Base-by-base conservation (phyloP, 2,797 vertebrate species). In the Bradypodion pumilum region DNA sequence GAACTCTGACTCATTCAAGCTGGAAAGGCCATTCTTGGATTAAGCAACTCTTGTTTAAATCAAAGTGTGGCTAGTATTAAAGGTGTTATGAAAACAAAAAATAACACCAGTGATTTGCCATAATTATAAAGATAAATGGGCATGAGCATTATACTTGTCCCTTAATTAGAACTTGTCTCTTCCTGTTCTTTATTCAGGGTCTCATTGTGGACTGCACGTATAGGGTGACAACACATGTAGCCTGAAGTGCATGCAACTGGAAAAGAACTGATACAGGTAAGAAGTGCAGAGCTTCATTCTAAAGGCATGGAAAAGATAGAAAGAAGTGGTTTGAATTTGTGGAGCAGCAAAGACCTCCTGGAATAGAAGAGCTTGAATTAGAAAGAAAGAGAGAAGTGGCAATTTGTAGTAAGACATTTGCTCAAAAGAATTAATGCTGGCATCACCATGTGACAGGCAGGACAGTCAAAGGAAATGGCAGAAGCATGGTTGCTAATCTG, bases 81-180 rank as follows among this genome's bases (percentile, higher is more conserved):
- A 84, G 74, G 66, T 72, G 82, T 63, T 84, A 91, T 87, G 75
- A 88, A 90, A 92, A 79, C 68, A 52, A 91, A 84, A 90, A 92
- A 29, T 85, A 89, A 62, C 91, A 85, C 91, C 84, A 1, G 0
- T 86, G 86, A 90, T 92, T 92, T 91, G 69, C 91, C 85, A 91
- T 82, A 29, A 0, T 85, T 91, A 77, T 86, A 83, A 83, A 68
- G 63, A 77, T 91, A 81, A 90, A 87, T 78, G 69, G 60, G 85
- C 69, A 40, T 83, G 65, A 46, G 59, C 46, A n/a, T 78, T 78
- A 65, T n/a, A 70, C 60, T 63, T 78, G 66, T 78, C 75, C 56
- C 82, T 78, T 78, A 72, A 84, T 83, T 78, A 84, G n/a, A 78
- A 65, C 44, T 74, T 79, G 59, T 78, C 44, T 79, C 69, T 84